Evolutionary conservation across 2,797 vertebrate species (phyloP), one percentile per base, ranked within the genome.

Genomic region (Crocidura indochinensis): DNA sequence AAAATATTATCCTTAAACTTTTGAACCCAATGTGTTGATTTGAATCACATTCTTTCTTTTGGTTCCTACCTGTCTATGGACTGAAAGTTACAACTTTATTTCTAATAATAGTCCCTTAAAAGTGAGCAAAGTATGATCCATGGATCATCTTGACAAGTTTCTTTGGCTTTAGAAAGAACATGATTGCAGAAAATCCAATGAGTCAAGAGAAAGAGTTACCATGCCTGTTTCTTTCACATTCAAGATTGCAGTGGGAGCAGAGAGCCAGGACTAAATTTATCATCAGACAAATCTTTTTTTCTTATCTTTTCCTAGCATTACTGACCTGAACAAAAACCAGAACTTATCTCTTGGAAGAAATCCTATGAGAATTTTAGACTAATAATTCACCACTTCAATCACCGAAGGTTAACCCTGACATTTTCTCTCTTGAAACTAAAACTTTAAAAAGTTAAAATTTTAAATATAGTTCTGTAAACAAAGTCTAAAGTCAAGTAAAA

Each of bases 141-240:
- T 78, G 84, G 78, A 77, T 95, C 46, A 80, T 71, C 47, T 46
- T 89, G 87, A 84, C 71, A 93, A 68, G 26, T 87, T 87, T 73
- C 65, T 95, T 29, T n/a, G 75, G 69, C 29, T 81, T 83, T 71
- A 87, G 53, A 87, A 88, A 90, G 72, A 80, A 10, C 19, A 65
- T 64, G 76, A 73, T 62, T 92, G 15, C 0, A 1, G 65, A 95
- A 65, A 76, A 77, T 44, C 15, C 22, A 31, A 14, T 69, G 77
- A 90, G 51, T 88, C 64, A 84, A 44, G 27, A 84, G 17, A 19
- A 85, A 81, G 51, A 77, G n/a, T 6, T 24, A 47, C 19, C 74
- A 14, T 38, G 44, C 10, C 44, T 38, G 17, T 77, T 88, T 60
- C 56, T 56, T 19, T 90, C n/a, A 56, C n/a, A 79, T 60, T 60